These are phyloP conservation scores for Lepidonotus clava DNA, from an alignment of 2,888 invertebrate genomes.

Conservation along the genomic window DNA sequence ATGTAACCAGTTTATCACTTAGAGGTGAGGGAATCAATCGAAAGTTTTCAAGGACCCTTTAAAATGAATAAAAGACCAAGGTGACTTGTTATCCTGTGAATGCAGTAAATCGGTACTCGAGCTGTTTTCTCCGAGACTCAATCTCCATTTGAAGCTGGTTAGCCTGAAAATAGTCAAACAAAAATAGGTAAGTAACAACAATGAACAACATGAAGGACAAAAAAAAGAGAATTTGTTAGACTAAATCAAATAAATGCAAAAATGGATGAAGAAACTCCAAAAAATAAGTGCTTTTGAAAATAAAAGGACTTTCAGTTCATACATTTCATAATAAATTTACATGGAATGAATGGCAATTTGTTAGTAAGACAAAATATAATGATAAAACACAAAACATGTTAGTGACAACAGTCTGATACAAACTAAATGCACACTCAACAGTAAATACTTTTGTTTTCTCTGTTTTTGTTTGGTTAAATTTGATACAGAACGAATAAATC, in stretches of 20 bases:
- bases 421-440: neutral
- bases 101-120: slow-evolving; percentile 76
- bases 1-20: no score
- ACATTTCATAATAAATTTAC: no score
- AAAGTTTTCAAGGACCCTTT: no score
- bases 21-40: no score
- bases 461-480: neutral
- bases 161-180: slow-evolving; percentile 69
- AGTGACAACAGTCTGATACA: neutral
- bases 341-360: neutral
- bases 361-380: neutral
- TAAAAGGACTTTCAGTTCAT: no score
- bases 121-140: slow-evolving; percentile 69
- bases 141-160: slow-evolving; percentile 79
- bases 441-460: neutral
- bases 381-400: neutral
- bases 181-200: neutral
- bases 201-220: neutral
- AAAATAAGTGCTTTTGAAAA: no score
- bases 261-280: no score
- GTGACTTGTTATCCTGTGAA: slow-evolving; percentile 66
- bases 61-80: neutral
- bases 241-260: no score
- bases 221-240: no score
- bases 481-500: neutral